Evolutionary conservation across 2,113 vertebrate species (phyloP), one percentile per base, ranked within the genome.

Genomic region (human (Homo sapiens)): DNA sequence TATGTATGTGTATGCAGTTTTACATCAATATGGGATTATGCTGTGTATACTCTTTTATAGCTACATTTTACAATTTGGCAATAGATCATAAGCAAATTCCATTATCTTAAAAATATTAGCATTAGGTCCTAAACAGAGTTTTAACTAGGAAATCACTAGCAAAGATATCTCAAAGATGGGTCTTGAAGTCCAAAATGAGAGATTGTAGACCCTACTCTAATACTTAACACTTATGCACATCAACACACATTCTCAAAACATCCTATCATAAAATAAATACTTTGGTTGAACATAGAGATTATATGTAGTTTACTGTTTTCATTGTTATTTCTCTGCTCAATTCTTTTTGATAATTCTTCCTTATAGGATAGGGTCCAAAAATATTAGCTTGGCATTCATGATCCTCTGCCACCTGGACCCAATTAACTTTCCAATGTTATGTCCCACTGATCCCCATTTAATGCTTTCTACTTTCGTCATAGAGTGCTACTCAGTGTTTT

Each of bases 41-140:
- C 9, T 32, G 3, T 57, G 45, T 48, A n/a, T 52, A 27, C 61
- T 57, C 32, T 93, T 93, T 72, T 79, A 25, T 43, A 76, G 40
- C 43, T 40, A 8, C 38, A 35, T 57, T 92, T 52, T 48, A 70
- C 35, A 80, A 80, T 80, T 66, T 48, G 73, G 40, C 18, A 70
- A 78, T 40, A 82, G 22, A 10, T 35, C 16, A 23, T 61, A 70
- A 89, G n/a, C 7, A 89, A 59, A 84, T 52, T 52, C 61, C 70
- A 68, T 72, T 89, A 43, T 88, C 43, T 61, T n/a, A 88, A 83
- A 73, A 75, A 25, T 66, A 70, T n/a, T 43, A 92, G 9, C 23
- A 50, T 78, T 83, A 89, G 2, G 0, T 83, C 43, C 70, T 72
- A 61, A 84, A 61, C 8, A 55, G 52, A 70, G 17, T 90, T 94